These are phyloP conservation scores for Trypoxylus dichotomus DNA, from an alignment of 1,140 invertebrate genomes.

Conservation along the genomic window DNA sequence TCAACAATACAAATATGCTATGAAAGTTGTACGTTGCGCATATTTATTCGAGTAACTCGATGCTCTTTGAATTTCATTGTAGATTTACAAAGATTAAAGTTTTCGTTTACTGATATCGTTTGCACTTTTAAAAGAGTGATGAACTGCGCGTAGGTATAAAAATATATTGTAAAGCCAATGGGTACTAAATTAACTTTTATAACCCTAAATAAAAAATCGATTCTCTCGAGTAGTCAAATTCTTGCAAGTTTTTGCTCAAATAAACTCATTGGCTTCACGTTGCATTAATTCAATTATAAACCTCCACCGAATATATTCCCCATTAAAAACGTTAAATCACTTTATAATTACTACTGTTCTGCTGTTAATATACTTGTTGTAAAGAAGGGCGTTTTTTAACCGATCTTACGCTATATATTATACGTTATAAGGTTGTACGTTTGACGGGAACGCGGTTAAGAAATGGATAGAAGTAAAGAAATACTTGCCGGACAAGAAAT, in stretches of 20 bases:
- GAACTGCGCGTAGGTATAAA: no score
- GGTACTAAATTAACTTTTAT: no score
- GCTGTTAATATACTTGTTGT: conserved; percentile 5
- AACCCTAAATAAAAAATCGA: no score
- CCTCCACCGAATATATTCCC: not conserved
- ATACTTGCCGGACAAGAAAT: conserved; percentile 6
- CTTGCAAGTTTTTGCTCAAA: no score
- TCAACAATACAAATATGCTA: not conserved
- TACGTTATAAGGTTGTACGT: not conserved
- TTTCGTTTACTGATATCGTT: not conserved
- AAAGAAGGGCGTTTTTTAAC: not conserved
- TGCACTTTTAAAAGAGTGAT: no score
- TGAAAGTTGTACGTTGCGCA: not conserved
- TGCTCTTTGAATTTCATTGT: no score
- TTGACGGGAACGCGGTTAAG: not conserved
- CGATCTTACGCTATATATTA: not conserved
- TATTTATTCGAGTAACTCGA: not conserved
- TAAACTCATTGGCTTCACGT: not conserved
- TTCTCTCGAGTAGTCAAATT: no score
- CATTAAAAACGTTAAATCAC: not conserved
- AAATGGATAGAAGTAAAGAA: not conserved
- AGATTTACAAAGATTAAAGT: not conserved
- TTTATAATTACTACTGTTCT: not conserved
- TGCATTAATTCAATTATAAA: not conserved
- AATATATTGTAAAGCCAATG: no score